These are phyloP conservation scores for Protophormia terraenovae DNA, from an alignment of 2,888 invertebrate genomes.

Conservation along the genomic window DNA sequence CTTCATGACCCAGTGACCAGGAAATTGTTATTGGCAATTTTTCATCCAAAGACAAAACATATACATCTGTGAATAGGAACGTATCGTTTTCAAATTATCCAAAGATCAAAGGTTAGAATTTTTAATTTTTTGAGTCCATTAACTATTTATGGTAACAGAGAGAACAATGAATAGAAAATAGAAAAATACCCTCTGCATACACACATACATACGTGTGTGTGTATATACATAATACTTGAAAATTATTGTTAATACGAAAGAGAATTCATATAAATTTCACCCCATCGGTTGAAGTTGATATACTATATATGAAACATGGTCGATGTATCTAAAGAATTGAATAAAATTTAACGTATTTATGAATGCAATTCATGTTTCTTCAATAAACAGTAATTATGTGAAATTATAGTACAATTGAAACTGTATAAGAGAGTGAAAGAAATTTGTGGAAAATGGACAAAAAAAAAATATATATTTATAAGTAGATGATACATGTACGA, in stretches of 20 bases:
- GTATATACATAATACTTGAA: conserved; percentile 16
- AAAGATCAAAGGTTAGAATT: conserved; percentile 51
- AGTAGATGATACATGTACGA: background rate
- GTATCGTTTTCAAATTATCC: conserved; percentile 54
- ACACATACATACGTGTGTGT: no score
- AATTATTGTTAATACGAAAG: background rate
- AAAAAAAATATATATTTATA: background rate
- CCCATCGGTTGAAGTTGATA: background rate
- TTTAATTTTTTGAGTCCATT: conserved; percentile 46
- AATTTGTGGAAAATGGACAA: conserved; percentile 21
- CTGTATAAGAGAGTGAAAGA: background rate
- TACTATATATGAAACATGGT: background rate
- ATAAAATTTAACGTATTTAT: conserved; percentile 14
- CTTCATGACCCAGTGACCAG: conserved; percentile 48
- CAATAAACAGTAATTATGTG: conserved; percentile 61
- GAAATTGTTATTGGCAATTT: conserved; percentile 9
- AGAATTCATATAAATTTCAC: background rate
- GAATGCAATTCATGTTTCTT: conserved; percentile 57
- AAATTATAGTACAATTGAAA: conserved; percentile 54
- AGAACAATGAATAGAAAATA: conserved; percentile 11
- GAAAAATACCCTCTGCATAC: conserved; percentile 23
- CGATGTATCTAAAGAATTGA: background rate
- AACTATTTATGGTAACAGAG: conserved; percentile 36
- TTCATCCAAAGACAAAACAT: background rate
- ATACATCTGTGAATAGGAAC: conserved; percentile 13